Evolutionary conservation across 1,140 invertebrate species (phyloP).

Genomic region (Eueides isabella): DNA sequence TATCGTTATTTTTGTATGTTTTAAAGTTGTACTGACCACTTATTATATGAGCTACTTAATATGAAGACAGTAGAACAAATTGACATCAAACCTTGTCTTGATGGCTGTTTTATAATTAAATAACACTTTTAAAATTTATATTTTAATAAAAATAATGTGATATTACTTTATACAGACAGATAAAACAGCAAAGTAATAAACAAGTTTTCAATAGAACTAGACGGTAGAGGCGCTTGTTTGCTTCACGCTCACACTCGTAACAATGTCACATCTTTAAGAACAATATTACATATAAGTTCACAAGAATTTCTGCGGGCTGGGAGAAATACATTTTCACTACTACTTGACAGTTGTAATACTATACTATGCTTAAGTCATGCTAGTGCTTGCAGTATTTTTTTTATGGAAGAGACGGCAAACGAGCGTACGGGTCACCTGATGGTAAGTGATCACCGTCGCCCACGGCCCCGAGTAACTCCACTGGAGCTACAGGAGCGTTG

Average conservation of each 20-base stretch:
- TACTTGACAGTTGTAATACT: conserved; percentile 18
- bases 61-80: no score
- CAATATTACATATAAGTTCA: conserved; percentile 9
- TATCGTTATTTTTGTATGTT: no score
- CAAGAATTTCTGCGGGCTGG: neutral
- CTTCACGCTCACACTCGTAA: neutral
- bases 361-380: neutral
- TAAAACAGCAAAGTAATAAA: neutral
- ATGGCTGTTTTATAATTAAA: no score
- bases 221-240: neutral
- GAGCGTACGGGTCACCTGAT: no score
- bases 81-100: no score
- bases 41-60: no score
- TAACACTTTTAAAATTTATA: no score
- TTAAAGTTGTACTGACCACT: no score
- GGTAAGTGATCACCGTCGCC: no score
- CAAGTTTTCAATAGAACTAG: neutral
- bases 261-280: conserved; percentile 18
- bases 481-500: no score
- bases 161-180: neutral
- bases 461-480: no score
- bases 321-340: conserved; percentile 19
- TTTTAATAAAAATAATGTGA: neutral
- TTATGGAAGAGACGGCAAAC: no score
- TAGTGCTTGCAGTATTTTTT: neutral